Evolutionary conservation across 2,113 vertebrate genomes (phyloP).

Genomic region (Bos indicus): DNA sequence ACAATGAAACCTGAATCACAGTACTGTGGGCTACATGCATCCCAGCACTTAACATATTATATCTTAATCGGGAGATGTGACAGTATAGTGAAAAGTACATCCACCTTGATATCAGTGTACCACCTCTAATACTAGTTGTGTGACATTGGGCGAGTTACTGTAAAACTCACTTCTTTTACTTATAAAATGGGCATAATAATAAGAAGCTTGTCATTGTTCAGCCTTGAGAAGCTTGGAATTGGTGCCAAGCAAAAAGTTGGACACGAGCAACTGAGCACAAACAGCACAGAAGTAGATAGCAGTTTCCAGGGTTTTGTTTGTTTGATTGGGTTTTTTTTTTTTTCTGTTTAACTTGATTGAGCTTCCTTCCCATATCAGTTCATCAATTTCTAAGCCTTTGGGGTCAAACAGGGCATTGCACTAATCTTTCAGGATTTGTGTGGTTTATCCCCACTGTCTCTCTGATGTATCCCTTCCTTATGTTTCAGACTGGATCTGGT

Average conservation of each 20-base stretch:
- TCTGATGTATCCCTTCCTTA: not conserved
- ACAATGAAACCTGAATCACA: not conserved
- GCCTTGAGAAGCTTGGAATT: not conserved
- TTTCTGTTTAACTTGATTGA: not conserved
- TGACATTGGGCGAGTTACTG: not conserved
- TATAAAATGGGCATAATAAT: not conserved
- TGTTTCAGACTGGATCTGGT: not conserved
- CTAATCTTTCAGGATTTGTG: not conserved
- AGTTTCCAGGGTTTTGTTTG: not conserved
- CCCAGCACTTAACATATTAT: not conserved
- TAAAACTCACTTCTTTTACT: not conserved
- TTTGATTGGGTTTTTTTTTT: not conserved
- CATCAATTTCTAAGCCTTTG: not conserved
- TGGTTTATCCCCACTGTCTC: not conserved
- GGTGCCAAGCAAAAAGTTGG: not conserved
- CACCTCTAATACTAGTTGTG: not conserved
- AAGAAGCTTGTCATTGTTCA: not conserved
- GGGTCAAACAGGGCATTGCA: not conserved
- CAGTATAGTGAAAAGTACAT: not conserved
- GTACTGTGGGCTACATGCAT: not conserved
- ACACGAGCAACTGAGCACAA: not conserved
- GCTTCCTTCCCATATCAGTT: not conserved
- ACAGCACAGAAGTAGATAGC: not conserved
- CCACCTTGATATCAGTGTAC: not conserved
- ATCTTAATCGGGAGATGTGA: not conserved